These are phyloP conservation scores for Morpho helenor DNA, from an alignment of 2,888 invertebrate genomes.

Conservation along the genomic window DNA sequence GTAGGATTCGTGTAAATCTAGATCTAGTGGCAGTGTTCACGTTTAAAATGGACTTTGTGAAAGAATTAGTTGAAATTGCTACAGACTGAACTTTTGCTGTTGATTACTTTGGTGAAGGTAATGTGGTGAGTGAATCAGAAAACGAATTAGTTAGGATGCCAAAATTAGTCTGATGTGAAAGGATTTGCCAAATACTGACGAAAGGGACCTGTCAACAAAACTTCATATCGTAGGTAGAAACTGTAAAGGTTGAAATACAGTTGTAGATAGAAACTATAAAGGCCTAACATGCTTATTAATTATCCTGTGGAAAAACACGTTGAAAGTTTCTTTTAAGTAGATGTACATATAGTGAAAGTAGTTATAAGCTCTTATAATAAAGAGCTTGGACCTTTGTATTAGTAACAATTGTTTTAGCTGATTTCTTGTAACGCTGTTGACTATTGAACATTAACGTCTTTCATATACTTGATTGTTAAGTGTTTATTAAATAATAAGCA, in stretches of 20 bases:
- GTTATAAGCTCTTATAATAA: constrained; percentile 32
- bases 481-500: constrained; percentile 33
- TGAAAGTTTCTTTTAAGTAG: constrained; percentile 49
- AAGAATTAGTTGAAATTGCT: constrained; percentile 5
- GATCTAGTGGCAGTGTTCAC: constrained; percentile 23
- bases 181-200: constrained; percentile 59
- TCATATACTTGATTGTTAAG: constrained; percentile 40
- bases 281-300: constrained; percentile 33
- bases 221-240: constrained; percentile 69
- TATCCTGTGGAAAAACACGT: constrained; percentile 38
- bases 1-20: constrained; percentile 14
- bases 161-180: constrained; percentile 48
- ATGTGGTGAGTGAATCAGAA: not conserved
- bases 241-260: constrained; percentile 26
- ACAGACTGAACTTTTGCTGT: constrained; percentile 5
- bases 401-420: constrained; percentile 42
- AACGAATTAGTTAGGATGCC: constrained; percentile 38
- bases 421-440: constrained; percentile 45
- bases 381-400: constrained; percentile 44
- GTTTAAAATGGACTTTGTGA: constrained; percentile 16
- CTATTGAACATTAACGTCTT: constrained; percentile 33
- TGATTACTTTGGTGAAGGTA: constrained; percentile 1
- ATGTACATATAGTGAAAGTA: constrained; percentile 41
- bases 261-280: constrained; percentile 27
- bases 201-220: constrained; percentile 64